These are phyloP conservation scores for Euleptes europaea DNA, from an alignment of 2,113 vertebrate genomes.

Conservation along the genomic window DNA sequence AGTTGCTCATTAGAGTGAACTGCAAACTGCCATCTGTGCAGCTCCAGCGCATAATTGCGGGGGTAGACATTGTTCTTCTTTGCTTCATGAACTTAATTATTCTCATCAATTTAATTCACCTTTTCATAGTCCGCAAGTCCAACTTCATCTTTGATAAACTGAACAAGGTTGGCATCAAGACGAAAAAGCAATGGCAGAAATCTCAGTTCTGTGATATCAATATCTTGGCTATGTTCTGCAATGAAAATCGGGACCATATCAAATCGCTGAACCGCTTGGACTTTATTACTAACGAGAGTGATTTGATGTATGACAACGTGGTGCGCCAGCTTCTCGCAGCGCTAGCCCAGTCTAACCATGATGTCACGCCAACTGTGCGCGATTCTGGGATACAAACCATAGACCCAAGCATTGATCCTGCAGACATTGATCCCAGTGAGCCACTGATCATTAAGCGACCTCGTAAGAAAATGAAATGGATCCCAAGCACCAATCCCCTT, in stretches of 20 bases:
- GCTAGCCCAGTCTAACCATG: constrained; percentile 95
- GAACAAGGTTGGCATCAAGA: constrained; percentile 98
- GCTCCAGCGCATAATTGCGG: constrained; percentile 95
- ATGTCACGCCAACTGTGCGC: constrained; percentile 91
- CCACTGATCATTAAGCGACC: constrained; percentile 91
- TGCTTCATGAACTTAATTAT: constrained; percentile 97
- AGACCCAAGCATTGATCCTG: constrained; percentile 89
- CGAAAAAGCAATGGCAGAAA: constrained; percentile 94
- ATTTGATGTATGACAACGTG: constrained; percentile 99
- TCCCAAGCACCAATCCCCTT: constrained; percentile 88
- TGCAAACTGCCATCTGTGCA: constrained; percentile 96
- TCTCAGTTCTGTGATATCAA: constrained; percentile 99
- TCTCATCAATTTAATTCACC: constrained; percentile 91
- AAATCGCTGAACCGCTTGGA: constrained; percentile 97
- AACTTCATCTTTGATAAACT: constrained; percentile 99
- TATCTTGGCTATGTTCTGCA: constrained; percentile 98
- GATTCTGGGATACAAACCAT: constrained; percentile 92
- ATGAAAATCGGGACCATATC: constrained; percentile 98
- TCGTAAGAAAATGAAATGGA: constrained; percentile 98
- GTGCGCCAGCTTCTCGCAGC: constrained; percentile 96
- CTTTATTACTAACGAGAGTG: constrained; percentile 98
- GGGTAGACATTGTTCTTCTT: constrained; percentile 90
- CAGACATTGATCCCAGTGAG: constrained; percentile 84
- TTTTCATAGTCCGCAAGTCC: constrained; percentile 98
- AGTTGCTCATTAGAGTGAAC: constrained; percentile 86